A percentile compares a stretch with the other conserved stretches of the same genome.
These are phyloP conservation scores for Psix sp. DNA, from an alignment of 1,140 invertebrate genomes.

Conservation along the genomic window DNA sequence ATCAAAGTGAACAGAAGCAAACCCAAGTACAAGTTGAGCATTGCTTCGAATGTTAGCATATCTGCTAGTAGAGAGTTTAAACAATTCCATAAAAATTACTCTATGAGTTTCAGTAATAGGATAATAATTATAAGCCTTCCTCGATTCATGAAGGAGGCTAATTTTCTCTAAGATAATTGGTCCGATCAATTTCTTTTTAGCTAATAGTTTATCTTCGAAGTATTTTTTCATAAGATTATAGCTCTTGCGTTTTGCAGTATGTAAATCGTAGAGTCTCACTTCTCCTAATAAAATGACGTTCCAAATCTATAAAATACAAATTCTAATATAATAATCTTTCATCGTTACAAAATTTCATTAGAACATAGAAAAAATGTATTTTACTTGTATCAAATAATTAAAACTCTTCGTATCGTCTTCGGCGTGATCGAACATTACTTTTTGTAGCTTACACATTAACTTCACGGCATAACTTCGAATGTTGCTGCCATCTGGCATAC, in stretches of 20 bases:
- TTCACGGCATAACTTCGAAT: slow-evolving; percentile 79
- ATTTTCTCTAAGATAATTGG: slow-evolving; percentile 82
- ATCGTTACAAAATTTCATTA: no score
- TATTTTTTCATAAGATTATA: slow-evolving; percentile 80
- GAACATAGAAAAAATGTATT: no score
- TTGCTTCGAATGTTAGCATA: slow-evolving; percentile 83
- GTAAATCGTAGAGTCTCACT: slow-evolving; percentile 75
- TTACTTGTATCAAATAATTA: slow-evolving; percentile 78
- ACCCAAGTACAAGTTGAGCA: slow-evolving; percentile 81
- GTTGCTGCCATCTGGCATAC: slow-evolving; percentile 82
- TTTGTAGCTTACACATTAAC: slow-evolving; percentile 78
- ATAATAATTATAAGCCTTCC: slow-evolving; percentile 72
- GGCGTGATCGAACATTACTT: slow-evolving; percentile 78
- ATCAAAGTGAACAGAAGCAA: slow-evolving; percentile 77
- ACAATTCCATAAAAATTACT: slow-evolving; percentile 80
- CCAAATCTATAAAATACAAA: slow-evolving; percentile 78
- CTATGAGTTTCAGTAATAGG: slow-evolving; percentile 80
- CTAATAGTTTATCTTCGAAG: slow-evolving; percentile 80
- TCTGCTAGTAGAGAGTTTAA: slow-evolving; percentile 81
- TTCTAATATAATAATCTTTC: no score
- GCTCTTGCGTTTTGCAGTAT: slow-evolving; percentile 79
- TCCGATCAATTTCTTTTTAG: slow-evolving; percentile 81
- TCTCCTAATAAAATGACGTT: slow-evolving; percentile 79
- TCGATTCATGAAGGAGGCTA: slow-evolving; percentile 82
- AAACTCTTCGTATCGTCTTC: slow-evolving; percentile 88